Conservation (phyloP, 2,113 vertebrate genomes). For the Penelope pileata region DNA sequence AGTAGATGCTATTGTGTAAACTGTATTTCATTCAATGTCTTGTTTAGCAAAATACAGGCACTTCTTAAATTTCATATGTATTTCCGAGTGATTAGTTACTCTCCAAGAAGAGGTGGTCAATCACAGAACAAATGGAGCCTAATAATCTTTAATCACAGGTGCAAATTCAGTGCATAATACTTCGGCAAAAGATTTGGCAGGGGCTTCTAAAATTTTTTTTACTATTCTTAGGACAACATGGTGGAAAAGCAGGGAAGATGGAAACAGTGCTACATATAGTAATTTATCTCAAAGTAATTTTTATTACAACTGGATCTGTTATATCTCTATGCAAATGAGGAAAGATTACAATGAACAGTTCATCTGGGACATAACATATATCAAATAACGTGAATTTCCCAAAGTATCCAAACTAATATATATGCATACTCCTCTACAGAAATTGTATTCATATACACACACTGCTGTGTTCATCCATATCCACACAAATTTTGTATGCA, state of each 20-base stretch:
- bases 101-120: not conserved
- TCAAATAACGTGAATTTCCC: not conserved
- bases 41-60: not conserved
- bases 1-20: not conserved
- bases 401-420: not conserved
- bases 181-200: not conserved
- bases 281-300: not conserved
- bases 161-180: slow-evolving; percentile 18
- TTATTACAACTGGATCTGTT: not conserved
- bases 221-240: not conserved
- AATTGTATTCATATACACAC: not conserved
- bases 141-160: not conserved
- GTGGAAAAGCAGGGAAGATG: not conserved
- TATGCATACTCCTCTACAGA: not conserved
- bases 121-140: not conserved
- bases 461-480: not conserved
- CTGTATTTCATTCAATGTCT: not conserved
- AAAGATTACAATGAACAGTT: not conserved
- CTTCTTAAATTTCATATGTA: not conserved
- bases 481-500: not conserved
- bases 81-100: not conserved
- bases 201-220: not conserved
- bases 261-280: not conserved
- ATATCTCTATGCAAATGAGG: not conserved
- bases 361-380: not conserved